Base-by-base conservation (phyloP, 2,797 vertebrate species). In the Eulemur mongoz region DNA sequence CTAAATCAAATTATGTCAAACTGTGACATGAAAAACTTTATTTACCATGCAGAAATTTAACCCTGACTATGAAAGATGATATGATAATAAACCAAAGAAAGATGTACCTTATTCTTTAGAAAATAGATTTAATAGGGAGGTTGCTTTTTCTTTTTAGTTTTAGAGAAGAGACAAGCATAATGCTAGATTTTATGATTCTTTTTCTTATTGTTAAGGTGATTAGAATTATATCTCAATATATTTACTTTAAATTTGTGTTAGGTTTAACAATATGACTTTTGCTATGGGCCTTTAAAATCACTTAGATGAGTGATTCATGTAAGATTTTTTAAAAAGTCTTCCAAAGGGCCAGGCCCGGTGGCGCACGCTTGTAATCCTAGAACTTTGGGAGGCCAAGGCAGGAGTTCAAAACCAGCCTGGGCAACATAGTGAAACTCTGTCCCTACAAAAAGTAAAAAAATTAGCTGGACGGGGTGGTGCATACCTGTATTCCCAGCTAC, bases 1-100 rank as follows among this genome's bases (percentile, higher is more conserved):
- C n/a, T 43, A 92, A 86, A 65, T 89, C 57, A 95, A 50, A 52
- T 83, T 92, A 45, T 93, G 32, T 94, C 38, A 87, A 63, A 85
- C 9, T 61, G 40, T 50, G 50, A 80, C 72, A 35, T 75, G 65
- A 82, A 93, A 72, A 93, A 83, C 12, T 45, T 30, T 67, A 90
- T 73, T 96, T 50, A 69, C 52, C 32, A 79, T 50, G 50, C 81
- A 73, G 75, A 93, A 95, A 93, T 93, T 82, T 92, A 93, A 89
- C 75, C 25, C n/a, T 81, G n/a, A 78, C 78, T 82, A 52, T 93
- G 69, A 96, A 89, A 85, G 48, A 72, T 91, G 30, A 50, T 81
- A 61, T 91, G 30, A 50, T 81, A 67, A 45, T 85, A 89, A 94
- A 75, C 61, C 59, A 87, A 54, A 45, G n/a, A 93, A 72, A 89